A percentile compares a stretch with the other conserved stretches of the same genome.
phyloP scores from a whole-genome alignment of 2,888 invertebrate species.

The Conops quadrifasciatus region DNA sequence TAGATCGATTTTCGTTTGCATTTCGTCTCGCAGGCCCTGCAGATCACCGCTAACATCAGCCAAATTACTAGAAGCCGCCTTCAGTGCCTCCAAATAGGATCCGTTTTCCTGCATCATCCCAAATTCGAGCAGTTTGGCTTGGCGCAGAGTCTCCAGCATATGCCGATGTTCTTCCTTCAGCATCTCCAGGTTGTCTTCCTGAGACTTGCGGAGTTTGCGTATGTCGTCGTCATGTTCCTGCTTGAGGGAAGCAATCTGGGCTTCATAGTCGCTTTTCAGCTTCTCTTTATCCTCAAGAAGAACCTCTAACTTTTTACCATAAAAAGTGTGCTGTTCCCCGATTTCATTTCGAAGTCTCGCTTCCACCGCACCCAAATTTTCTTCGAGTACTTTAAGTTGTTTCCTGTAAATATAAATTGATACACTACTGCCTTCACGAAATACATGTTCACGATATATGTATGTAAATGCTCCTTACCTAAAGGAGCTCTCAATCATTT shows the following conservation, averaged over 20 bases:
- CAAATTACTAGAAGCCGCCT: conserved; percentile 59
- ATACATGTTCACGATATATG: neutral
- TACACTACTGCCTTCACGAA: neutral
- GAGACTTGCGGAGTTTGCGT: conserved; percentile 54
- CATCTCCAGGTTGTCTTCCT: conserved; percentile 57
- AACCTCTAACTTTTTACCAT: conserved; percentile 52
- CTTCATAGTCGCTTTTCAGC: conserved; percentile 51
- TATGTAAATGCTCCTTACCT: conserved; percentile 53
- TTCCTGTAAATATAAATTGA: conserved; percentile 50
- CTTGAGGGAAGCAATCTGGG: conserved; percentile 50
- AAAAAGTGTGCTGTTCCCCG: conserved; percentile 52
- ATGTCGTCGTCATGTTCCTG: conserved; percentile 58
- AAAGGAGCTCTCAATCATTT: conserved; percentile 62
- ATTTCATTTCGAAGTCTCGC: conserved; percentile 58
- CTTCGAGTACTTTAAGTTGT: conserved; percentile 60
- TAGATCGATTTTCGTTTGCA: conserved; percentile 54
- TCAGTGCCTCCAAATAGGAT: conserved; percentile 61
- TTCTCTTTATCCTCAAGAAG: conserved; percentile 50
- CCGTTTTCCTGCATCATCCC: conserved; percentile 61
- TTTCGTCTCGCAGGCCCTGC: conserved; percentile 56
- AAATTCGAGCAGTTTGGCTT: conserved; percentile 62
- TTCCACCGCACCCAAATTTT: conserved; percentile 57
- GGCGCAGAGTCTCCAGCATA: conserved; percentile 60
- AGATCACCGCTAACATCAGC: conserved; percentile 53
- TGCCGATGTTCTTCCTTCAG: conserved; percentile 53